These are phyloP conservation scores for Clamator glandarius DNA, from an alignment of 2,797 vertebrate genomes.

Conservation along the genomic window DNA sequence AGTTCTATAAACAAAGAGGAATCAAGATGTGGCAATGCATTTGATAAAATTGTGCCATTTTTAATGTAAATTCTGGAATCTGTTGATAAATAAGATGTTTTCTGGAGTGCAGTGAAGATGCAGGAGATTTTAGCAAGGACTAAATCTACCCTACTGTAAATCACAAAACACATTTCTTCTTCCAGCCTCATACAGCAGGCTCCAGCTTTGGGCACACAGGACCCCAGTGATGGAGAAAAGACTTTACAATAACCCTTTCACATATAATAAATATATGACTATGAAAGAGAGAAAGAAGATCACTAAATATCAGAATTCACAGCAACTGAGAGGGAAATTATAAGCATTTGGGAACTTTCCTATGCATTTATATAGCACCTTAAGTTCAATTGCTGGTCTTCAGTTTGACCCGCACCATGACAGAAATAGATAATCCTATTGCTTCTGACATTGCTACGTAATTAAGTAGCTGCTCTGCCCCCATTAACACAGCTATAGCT, in stretches of 20 bases:
- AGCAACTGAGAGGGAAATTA: neutral
- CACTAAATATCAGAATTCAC: conserved; percentile 14
- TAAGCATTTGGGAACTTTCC: neutral
- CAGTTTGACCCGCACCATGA: neutral
- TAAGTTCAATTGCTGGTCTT: conserved; percentile 19
- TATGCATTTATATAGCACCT: conserved; percentile 42
- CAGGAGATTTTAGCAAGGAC: neutral
- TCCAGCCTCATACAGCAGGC: neutral
- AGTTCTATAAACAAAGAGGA: neutral
- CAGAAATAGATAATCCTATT: conserved; percentile 16
- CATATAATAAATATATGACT: conserved; percentile 13
- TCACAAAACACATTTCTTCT: neutral
- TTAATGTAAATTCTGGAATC: neutral
- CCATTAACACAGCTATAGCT: neutral
- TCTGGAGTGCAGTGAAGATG: neutral
- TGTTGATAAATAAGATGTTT: neutral
- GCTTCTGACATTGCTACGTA: neutral
- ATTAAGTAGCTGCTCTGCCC: neutral
- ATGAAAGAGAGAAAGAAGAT: neutral
- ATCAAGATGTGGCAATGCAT: neutral
- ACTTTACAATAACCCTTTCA: conserved; percentile 11
- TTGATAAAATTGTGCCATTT: neutral
- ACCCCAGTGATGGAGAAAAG: neutral
- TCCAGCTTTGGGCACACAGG: neutral
- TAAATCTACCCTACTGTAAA: neutral